Evolutionary conservation across 2,888 invertebrate genomes (phyloP), one percentile per base, ranked within the genome.

Genomic region (Andrena flavipes): DNA sequence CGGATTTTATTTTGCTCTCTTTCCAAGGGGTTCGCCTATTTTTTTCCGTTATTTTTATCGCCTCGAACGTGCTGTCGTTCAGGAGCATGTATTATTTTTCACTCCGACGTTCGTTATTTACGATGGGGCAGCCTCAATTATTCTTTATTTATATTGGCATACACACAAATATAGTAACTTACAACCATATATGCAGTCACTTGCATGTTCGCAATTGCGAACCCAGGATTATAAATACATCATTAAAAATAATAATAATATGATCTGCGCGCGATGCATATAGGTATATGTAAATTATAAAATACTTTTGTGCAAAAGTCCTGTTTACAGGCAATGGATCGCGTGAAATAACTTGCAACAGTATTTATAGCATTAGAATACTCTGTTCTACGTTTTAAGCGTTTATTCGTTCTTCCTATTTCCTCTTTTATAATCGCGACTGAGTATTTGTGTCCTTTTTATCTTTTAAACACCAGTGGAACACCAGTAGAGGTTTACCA

Each of bases 1-100:
- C 80, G 80, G 84, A 90, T 86, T 87, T 89, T 87, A 84, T 88
- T 91, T 91, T 90, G 79, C 77, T 90, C 84, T 88, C 82, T 85
- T 88, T 90, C 87, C 59, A 84, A 84, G 76, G 76, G 42, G 71
- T 84, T 86, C 30, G 72, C 73, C 75, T 78, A 82, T 84, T 85
- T 87, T 87, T 87, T 86, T 78, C 29, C 72, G 68, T 80, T 62
- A 76, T 72, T 74, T 85, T 87, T 85, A 81, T 71, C 81, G 63
- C 76, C 64, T 65, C 79, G 68, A 78, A 80, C 75, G 71, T 64
- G 59, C 75, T 67, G 30, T 67, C 63, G 70, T 63, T 69, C 68
- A 69, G 70, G 56, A 67, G 72, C 69, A 6, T 49, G 68, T 29
- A 63, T 68, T 65, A 79, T 72, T 81, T 72, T 76, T 71, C 42